These are phyloP conservation scores for Heliconius hortense DNA, from an alignment of 2,888 invertebrate genomes.

Conservation along the genomic window DNA sequence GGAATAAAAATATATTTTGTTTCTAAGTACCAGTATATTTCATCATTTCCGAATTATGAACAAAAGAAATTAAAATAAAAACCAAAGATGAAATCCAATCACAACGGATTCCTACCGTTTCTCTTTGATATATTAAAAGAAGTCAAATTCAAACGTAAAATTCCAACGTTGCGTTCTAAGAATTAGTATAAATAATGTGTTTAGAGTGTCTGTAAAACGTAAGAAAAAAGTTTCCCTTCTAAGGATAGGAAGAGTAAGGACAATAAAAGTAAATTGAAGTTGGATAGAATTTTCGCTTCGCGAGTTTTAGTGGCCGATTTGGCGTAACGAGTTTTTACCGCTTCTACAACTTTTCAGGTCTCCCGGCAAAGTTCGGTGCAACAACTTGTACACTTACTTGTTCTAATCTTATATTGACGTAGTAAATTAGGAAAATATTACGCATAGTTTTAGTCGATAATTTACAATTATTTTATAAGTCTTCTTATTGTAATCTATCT, in stretches of 20 bases:
- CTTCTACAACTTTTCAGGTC: constrained; percentile 75
- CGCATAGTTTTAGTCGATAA: neutral
- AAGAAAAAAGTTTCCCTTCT: constrained; percentile 63
- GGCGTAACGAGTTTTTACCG: constrained; percentile 80
- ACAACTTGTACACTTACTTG: constrained; percentile 31
- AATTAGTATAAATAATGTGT: constrained; percentile 70
- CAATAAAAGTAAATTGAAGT: constrained; percentile 81
- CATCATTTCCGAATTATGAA: neutral
- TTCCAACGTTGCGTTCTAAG: constrained; percentile 62
- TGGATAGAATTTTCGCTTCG: constrained; percentile 80
- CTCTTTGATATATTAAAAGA: constrained; percentile 61
- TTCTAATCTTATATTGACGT: constrained; percentile 7
- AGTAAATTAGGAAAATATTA: neutral
- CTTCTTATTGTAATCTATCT: too few species aligned
- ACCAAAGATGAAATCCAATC: constrained; percentile 28
- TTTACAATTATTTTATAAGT: neutral
- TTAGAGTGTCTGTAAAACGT: constrained; percentile 64
- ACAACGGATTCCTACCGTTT: constrained; percentile 46
- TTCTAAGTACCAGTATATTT: neutral
- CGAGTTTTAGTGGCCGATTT: constrained; percentile 80
- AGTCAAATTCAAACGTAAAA: constrained; percentile 50
- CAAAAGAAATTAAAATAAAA: constrained; percentile 19
- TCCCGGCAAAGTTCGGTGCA: constrained; percentile 57
- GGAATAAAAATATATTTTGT: neutral
- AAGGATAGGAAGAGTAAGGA: constrained; percentile 72